Conservation (phyloP, 2,113 vertebrate genomes). For the Alces alces region DNA sequence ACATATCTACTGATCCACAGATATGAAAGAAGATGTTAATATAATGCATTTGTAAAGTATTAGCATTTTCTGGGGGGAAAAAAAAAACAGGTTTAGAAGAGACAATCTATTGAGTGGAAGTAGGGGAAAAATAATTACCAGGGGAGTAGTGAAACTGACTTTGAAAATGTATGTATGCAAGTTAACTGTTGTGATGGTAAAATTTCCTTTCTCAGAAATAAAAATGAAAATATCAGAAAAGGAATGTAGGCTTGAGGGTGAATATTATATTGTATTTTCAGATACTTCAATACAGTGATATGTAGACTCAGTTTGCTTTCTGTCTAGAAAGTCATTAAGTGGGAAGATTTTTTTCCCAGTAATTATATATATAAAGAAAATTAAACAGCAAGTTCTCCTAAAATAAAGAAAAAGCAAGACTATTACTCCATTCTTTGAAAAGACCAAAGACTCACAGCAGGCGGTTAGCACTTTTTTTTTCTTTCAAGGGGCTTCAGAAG, state of each 20-base stretch:
- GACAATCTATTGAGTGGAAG: neutral
- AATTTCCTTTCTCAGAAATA: neutral
- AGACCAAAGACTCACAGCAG: constrained; percentile 26
- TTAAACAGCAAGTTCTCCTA: constrained; percentile 28
- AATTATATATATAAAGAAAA: constrained; percentile 11
- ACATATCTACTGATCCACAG: neutral
- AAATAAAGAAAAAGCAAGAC: constrained; percentile 22
- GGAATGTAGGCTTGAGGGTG: neutral
- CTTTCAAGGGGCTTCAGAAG: neutral
- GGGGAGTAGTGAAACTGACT: neutral
- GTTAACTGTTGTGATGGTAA: neutral
- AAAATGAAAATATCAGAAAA: neutral
- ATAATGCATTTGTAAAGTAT: neutral
- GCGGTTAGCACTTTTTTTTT: neutral
- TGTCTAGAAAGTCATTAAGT: neutral
- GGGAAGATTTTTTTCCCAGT: neutral
- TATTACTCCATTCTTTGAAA: constrained; percentile 43
- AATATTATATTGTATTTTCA: neutral
- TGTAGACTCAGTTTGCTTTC: neutral
- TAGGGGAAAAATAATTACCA: neutral
- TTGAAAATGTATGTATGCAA: neutral
- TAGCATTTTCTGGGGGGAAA: neutral
- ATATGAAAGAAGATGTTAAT: neutral
- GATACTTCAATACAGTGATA: neutral
- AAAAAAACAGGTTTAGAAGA: neutral